Percentiles rank a stretch among this genome's conserved stretches.
Evolutionary conservation across 1,140 invertebrate genomes (phyloP).

Genomic region (Phocides pigmalion): DNA sequence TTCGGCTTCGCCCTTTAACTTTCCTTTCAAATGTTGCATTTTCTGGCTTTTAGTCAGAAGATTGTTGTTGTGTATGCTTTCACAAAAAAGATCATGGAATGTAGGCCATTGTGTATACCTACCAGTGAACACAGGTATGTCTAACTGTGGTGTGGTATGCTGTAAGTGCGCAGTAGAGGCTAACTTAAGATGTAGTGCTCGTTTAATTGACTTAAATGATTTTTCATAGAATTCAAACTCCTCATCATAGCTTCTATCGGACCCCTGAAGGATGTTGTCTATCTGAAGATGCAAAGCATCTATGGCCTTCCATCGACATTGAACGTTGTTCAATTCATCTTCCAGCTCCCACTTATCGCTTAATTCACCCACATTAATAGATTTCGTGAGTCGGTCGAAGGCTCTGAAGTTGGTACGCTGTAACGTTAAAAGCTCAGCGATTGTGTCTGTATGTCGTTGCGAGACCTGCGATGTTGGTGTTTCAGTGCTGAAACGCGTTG

Average conservation of each 20-base stretch:
- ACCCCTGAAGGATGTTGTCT: slow-evolving; percentile 28
- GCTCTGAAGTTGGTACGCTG: slow-evolving; percentile 33
- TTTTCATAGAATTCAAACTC: slow-evolving; percentile 31
- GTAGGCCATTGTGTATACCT: slow-evolving; percentile 9
- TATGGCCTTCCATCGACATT: slow-evolving; percentile 25
- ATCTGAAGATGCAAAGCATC: slow-evolving; percentile 26
- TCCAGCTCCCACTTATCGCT: slow-evolving; percentile 34
- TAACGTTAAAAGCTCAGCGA: background rate
- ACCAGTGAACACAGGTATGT: slow-evolving; percentile 1
- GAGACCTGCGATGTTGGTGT: too few species aligned
- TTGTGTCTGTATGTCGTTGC: too few species aligned
- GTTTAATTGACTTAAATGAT: slow-evolving; percentile 22
- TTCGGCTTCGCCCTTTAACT: slow-evolving; percentile 4
- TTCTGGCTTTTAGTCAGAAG: slow-evolving; percentile 15
- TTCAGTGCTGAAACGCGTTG: background rate
- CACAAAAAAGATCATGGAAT: background rate
- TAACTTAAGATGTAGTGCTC: slow-evolving; percentile 16
- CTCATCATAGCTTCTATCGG: slow-evolving; percentile 13
- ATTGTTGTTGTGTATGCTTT: slow-evolving; percentile 4
- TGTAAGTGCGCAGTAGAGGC: slow-evolving; percentile 20
- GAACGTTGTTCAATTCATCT: slow-evolving; percentile 16
- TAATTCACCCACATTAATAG: slow-evolving; percentile 16
- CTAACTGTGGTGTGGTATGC: slow-evolving; percentile 2
- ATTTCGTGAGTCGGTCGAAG: slow-evolving; percentile 20
- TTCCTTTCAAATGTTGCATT: slow-evolving; percentile 30